Evolutionary conservation across 2,113 vertebrate genomes (phyloP).

Genomic region (Silurus glanis): DNA sequence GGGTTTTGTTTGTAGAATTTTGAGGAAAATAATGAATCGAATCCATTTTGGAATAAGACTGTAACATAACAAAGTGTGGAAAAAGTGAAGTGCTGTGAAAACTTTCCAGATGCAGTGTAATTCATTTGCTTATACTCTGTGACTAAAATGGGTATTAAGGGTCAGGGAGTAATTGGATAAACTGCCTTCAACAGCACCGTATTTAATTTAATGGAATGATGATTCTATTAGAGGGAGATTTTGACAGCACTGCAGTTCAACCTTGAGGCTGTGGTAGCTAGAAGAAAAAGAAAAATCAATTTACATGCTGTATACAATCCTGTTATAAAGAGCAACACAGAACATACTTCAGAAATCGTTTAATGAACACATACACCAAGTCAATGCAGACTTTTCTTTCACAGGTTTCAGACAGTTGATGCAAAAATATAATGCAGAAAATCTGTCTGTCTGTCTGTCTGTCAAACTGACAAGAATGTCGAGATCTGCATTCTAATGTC

Average conservation of each 20-base stretch:
- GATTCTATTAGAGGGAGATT: slow-evolving; percentile 5
- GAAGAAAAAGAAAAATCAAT: slow-evolving; percentile 15
- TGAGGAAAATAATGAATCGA: too few relatives aligned
- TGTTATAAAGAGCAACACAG: background rate
- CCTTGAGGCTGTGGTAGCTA: slow-evolving; percentile 4
- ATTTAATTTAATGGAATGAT: background rate
- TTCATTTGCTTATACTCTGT: background rate
- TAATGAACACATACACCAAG: background rate
- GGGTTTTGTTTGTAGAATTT: too few relatives aligned
- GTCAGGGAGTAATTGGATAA: background rate
- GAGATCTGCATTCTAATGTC: background rate
- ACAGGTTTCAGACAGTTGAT: background rate
- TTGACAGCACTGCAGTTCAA: background rate
- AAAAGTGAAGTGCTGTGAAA: too few relatives aligned
- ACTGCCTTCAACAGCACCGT: background rate
- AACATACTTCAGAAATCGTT: background rate
- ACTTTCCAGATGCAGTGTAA: background rate
- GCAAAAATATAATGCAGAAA: too few relatives aligned
- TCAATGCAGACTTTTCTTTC: background rate
- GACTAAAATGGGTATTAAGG: background rate
- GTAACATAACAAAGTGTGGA: too few relatives aligned
- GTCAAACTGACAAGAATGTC: too few relatives aligned
- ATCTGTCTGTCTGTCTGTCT: too few relatives aligned
- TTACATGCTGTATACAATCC: slow-evolving; percentile 10
- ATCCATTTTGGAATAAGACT: too few relatives aligned